Conservation (phyloP, 1,140 invertebrate species). For the Atta texana region DNA sequence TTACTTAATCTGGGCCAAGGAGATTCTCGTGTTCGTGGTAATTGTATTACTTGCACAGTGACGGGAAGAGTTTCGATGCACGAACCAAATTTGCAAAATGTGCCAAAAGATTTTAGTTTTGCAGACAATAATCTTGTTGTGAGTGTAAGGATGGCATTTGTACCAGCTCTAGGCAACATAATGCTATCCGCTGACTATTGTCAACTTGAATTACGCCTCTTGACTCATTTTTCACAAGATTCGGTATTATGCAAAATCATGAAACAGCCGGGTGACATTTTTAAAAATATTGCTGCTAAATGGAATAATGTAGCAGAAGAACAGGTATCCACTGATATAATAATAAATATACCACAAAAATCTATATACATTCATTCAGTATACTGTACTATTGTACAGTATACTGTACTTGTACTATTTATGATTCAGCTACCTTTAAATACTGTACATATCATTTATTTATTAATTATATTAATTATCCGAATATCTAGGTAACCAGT, state of each 20-base stretch:
- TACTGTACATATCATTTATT: constrained; percentile 47
- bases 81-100: constrained; percentile 97
- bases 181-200: constrained; percentile 98
- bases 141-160: constrained; percentile 90
- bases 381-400: constrained; percentile 1
- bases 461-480: constrained; percentile 33
- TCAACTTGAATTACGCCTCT: constrained; percentile 96
- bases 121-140: constrained; percentile 85
- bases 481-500: constrained; percentile 88
- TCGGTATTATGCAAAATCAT: constrained; percentile 90
- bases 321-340: constrained; percentile 85
- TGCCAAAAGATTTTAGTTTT: constrained; percentile 93
- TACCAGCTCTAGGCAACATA: constrained; percentile 87
- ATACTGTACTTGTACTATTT: constrained; percentile 1
- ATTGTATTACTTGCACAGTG: constrained; percentile 92
- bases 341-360: not conserved
- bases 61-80: constrained; percentile 96
- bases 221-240: constrained; percentile 96
- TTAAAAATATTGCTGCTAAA: constrained; percentile 93
- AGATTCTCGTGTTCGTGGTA: constrained; percentile 90
- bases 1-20: constrained; percentile 85
- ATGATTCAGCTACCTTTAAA: not conserved
- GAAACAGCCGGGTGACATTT: constrained; percentile 93
- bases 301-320: constrained; percentile 91
- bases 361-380: not conserved